Base-by-base conservation (phyloP, 2,888 invertebrate genomes). In the Andrena chrysosceles region DNA sequence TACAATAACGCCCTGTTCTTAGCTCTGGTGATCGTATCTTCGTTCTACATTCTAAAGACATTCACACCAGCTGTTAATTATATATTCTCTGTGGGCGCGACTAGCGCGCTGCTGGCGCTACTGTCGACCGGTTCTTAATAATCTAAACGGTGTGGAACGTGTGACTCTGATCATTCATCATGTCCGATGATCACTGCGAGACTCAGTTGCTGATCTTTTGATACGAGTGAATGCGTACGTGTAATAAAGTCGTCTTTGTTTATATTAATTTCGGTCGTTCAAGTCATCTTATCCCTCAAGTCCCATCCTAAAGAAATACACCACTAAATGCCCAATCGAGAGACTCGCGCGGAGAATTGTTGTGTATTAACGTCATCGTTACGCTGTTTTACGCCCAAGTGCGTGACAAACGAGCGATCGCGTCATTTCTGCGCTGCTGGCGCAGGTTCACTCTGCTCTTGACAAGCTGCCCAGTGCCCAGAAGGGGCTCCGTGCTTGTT, bases 1-100 rank as follows among this genome's bases (percentile, higher is more conserved):
- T 99, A 99, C 96, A 99, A 99, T 95, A 99, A 99, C 93, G 98
- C 99, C 23, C 94, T 99, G 84, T 99, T 98, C 95, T 95, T 99
- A 94, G 97, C 98, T 76, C 96, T 99, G 81, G 97, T 99, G 72
- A 98, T 99, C 89, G 95, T 99, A 87, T 96, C 97, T 89, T 99
- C 99, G 91, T 99, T 99, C 95, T 99, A 98, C 94, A 93, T 99
- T 75, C 95, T 99, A 90, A 97, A 97, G 92, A 96, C 98, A 79
- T 97, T 98, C 91, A 96, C 97, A 83, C 98, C 99, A 52, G 96
- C 98, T 86, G 96, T 99, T 96, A 99, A 99, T 95, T 99, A 99
- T 94, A 96, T 98, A 71, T 95, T 99, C 77, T 99, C 99, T 1
- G 97, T 99, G 87, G 97, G 98, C 48, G 95, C 96, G 67, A 98